Conservation (phyloP, 2,113 vertebrate species). For the Tonatia bakeri region DNA sequence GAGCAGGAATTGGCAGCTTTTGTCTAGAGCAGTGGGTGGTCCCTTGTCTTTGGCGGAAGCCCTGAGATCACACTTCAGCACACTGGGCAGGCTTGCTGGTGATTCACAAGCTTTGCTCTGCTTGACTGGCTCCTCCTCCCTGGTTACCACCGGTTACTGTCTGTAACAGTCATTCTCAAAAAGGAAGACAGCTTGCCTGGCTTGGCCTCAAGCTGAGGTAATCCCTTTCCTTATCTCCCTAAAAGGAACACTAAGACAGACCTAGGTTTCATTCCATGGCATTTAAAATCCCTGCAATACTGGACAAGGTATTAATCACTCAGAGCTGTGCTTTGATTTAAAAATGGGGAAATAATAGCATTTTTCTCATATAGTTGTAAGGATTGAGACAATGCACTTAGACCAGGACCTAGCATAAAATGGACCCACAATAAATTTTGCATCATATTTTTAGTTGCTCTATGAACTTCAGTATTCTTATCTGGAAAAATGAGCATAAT, state of each 20-base stretch:
- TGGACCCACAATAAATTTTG: background rate
- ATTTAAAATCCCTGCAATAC: background rate
- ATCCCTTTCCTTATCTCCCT: background rate
- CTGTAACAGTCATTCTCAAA: background rate
- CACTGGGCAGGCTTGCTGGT: background rate
- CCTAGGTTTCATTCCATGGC: background rate
- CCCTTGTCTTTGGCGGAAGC: background rate
- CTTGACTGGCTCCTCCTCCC: background rate
- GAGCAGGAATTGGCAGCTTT: background rate
- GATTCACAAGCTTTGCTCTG: constrained; percentile 15
- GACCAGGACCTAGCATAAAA: background rate
- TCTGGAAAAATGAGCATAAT: constrained; percentile 13
- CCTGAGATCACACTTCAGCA: background rate
- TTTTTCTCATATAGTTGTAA: background rate
- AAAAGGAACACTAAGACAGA: background rate
- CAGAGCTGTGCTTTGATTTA: constrained; percentile 2
- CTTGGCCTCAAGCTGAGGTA: background rate
- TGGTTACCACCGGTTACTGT: background rate
- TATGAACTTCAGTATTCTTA: constrained; percentile 22
- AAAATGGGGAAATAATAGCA: background rate
- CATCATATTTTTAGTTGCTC: constrained; percentile 13
- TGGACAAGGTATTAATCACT: background rate
- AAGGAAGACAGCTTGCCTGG: background rate
- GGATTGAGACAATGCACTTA: background rate
- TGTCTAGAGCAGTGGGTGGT: background rate